Conservation (phyloP, 2,113 vertebrate genomes). For the Cyanoderma ruficeps region DNA sequence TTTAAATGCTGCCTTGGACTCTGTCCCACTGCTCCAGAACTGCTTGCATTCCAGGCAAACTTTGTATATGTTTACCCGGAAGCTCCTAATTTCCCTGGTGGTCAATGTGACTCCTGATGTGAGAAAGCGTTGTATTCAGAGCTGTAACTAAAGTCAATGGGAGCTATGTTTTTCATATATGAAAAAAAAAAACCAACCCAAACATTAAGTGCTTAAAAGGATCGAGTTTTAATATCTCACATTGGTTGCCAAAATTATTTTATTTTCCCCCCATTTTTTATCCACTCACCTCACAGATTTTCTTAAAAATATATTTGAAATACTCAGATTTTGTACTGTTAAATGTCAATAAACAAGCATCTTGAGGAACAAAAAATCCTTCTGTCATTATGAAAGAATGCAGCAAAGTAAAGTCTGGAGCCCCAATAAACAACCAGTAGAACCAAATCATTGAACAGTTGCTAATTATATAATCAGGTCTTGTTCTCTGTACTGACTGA, state of each 20-base stretch:
- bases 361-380: background rate
- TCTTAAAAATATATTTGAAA: background rate
- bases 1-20: background rate
- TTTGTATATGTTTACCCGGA: background rate
- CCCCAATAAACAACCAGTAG: background rate
- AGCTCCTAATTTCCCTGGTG: background rate
- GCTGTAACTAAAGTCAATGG: background rate
- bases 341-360: background rate
- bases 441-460: background rate
- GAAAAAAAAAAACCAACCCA: background rate
- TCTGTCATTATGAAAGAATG: background rate
- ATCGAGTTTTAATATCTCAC: background rate
- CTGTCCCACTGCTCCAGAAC: background rate
- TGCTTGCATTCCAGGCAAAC: background rate
- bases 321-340: background rate
- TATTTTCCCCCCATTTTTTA: background rate
- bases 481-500: background rate
- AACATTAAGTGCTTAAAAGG: background rate
- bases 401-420: background rate
- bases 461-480: background rate
- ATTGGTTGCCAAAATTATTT: background rate
- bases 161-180: background rate
- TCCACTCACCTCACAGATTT: background rate
- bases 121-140: background rate
- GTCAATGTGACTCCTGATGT: background rate